phyloP scores from a whole-genome alignment of 2,113 vertebrate species.

The Hemichromis elongatus region DNA sequence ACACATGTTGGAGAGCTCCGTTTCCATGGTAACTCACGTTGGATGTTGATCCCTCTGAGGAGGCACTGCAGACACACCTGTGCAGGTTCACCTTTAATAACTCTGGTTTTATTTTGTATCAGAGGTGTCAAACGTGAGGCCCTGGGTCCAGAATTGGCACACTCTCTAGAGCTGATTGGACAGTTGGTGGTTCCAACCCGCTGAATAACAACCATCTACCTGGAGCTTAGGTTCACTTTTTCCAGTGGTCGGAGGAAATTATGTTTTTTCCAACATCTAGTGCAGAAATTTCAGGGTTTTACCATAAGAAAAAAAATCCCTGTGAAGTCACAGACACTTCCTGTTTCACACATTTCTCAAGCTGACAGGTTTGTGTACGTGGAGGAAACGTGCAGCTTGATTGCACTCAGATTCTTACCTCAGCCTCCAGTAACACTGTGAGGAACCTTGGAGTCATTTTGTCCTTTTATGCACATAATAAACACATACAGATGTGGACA shows the following conservation, averaged over 20 bases:
- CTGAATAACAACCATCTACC: too few species aligned
- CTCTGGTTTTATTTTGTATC: not conserved
- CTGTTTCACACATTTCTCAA: too few species aligned
- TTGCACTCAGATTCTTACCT: not conserved
- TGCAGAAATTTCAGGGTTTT: not conserved
- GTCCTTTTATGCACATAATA: not conserved
- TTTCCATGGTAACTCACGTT: not conserved
- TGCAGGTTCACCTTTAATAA: not conserved
- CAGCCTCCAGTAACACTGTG: not conserved
- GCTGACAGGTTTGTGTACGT: too few species aligned
- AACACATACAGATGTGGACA: too few species aligned
- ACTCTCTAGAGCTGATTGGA: not conserved
- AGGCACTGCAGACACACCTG: not conserved
- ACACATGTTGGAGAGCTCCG: not conserved
- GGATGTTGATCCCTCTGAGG: not conserved
- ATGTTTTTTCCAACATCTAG: not conserved
- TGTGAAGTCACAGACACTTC: too few species aligned
- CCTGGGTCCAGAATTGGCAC: not conserved
- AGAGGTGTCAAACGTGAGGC: not conserved
- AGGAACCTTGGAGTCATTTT: not conserved
- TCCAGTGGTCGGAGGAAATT: too few species aligned
- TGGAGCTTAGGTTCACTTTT: too few species aligned
- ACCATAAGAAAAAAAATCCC: not conserved
- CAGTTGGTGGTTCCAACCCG: not conserved
- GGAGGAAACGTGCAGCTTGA: not conserved